Evolutionary conservation across 2,888 invertebrate genomes (phyloP).

Genomic region (Zootermopsis nevadensis): DNA sequence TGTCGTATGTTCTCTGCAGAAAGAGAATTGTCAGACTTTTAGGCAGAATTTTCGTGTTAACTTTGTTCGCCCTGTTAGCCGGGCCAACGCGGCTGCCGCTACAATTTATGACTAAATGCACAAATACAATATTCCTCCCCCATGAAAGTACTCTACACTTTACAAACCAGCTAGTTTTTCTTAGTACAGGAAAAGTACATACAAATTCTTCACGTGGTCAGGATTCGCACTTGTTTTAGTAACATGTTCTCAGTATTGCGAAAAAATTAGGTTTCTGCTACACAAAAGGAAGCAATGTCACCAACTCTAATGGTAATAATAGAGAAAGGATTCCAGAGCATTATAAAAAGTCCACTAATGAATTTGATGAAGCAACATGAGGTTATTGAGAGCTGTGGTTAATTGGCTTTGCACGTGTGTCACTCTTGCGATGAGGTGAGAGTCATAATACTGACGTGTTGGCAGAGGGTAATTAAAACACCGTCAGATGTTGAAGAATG

Average conservation of each 20-base stretch:
- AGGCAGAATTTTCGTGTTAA: too few relatives aligned
- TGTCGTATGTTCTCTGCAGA: too few relatives aligned
- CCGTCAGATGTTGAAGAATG: conserved; percentile 28
- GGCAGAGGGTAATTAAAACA: conserved; percentile 36
- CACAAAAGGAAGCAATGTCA: conserved; percentile 14
- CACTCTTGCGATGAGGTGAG: conserved; percentile 12
- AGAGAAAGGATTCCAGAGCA: not conserved
- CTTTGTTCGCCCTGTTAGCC: too few relatives aligned
- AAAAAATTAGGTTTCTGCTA: not conserved
- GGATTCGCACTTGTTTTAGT: not conserved
- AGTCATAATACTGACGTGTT: not conserved
- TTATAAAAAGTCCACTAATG: conserved; percentile 8
- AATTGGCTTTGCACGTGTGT: not conserved
- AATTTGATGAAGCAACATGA: conserved; percentile 7
- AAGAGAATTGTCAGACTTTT: too few relatives aligned
- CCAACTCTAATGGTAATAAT: conserved; percentile 23
- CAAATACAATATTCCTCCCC: too few relatives aligned
- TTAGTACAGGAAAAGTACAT: not conserved
- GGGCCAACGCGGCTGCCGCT: too few relatives aligned
- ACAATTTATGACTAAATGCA: too few relatives aligned
- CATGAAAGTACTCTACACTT: too few relatives aligned
- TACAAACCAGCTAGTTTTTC: too few relatives aligned
- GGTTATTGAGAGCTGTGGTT: conserved; percentile 24
- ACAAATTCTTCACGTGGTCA: not conserved
- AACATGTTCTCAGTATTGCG: not conserved